Evolutionary conservation across 2,113 vertebrate genomes (phyloP), one percentile per base, ranked within the genome.

Genomic region (Cercopithecus mona): DNA sequence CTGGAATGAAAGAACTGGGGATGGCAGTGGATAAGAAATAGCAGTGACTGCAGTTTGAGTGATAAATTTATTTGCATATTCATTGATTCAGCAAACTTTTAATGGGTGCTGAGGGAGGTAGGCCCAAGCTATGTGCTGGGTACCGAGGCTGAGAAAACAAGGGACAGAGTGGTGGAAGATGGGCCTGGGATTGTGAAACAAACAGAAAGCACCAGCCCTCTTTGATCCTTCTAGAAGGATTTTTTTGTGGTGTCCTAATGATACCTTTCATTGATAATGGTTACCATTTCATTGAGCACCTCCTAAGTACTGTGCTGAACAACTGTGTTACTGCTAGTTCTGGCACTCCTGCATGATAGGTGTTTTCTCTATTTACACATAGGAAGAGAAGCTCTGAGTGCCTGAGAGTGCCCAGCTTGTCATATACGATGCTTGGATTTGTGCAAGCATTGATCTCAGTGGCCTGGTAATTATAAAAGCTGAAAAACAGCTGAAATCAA

Each of bases 381-480:
- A 59, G 70, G 30, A 81, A 86, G 84, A 89, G 82, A 82, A 45
- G 23, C 52, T 75, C 68, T 48, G 7, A 55, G 61, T 43, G 43
- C 48, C 68, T 6, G 43, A 90, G 55, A 55, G 4, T 43, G 68
- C 59, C 64, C 14, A n/a, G 79, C 40, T 81, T 89, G 16, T 84
- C 81, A 59, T 78, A 25, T 52, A 35, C 0, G 20, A 73, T 45
- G 78, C 48, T 73, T 73, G 50, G 70, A 59, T 92, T 88, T 91
- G 75, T 73, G 59, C 57, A 84, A 76, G 52, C 83, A 72, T n/a
- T 40, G 75, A 92, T 79, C 55, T 80, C 80, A 40, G 40, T 8
- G 27, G 93, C 66, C 45, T 72, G 64, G 64, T 87, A 73, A 96
- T 90, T 43, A 52, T 50, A 85, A 97, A 90, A 48, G 78, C 80